phyloP scores from a whole-genome alignment of 1,140 invertebrate genomes.

The Chlorops oryzae region DNA sequence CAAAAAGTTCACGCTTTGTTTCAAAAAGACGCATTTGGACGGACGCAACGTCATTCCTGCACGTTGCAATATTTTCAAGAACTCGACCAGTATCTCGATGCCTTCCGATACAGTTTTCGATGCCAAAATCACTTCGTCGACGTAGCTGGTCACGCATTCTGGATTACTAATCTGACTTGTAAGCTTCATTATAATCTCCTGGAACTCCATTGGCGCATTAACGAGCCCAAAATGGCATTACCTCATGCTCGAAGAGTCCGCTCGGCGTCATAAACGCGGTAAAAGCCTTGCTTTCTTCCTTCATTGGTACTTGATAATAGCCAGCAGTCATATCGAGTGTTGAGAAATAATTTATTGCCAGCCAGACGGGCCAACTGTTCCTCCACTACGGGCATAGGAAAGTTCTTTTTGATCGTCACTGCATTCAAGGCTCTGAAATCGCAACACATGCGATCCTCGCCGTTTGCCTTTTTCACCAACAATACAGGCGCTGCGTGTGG shows the following conservation, averaged over 20 bases:
- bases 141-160: conserved; percentile 11
- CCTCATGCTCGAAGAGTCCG: conserved; percentile 32
- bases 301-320: conserved; percentile 7
- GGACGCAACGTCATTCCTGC: conserved; percentile 13
- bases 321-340: conserved; percentile 1
- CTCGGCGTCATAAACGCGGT: conserved; percentile 23
- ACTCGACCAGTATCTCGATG: conserved; percentile 16
- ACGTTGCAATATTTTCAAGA: conserved; percentile 14
- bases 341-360: conserved; percentile 2
- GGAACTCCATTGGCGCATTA: conserved; percentile 41
- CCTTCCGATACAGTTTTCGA: conserved; percentile 17
- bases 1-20: conserved; percentile 2
- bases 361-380: conserved; percentile 4
- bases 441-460: conserved; percentile 20
- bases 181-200: conserved; percentile 42
- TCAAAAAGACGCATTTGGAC: conserved; percentile 4
- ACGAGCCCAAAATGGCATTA: conserved; percentile 49
- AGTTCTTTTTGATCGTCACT: not conserved
- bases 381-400: conserved; percentile 5
- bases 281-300: conserved; percentile 6
- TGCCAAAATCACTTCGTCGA: conserved; percentile 19
- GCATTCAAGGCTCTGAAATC: conserved; percentile 24
- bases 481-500: conserved; percentile 50
- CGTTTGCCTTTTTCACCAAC: conserved; percentile 49
- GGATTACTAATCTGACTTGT: conserved; percentile 20